phyloP scores from a whole-genome alignment of 2,797 vertebrate genomes.

The Jordanella pulchra region DNA sequence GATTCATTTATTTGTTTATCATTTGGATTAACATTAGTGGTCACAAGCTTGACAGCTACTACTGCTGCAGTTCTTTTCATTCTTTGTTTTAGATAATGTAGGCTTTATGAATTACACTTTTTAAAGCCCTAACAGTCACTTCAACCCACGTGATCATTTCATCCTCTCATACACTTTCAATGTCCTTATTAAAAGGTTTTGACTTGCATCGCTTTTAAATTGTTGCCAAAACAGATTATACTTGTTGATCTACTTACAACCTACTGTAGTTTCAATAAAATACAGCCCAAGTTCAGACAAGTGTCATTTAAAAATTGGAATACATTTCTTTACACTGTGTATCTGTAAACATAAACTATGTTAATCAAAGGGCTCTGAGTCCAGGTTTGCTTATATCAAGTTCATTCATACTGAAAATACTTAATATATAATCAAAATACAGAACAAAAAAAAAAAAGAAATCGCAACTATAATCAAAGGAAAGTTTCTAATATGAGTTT shows the following conservation, averaged over 20 bases:
- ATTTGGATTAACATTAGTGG: too few relatives aligned
- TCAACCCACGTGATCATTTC: background rate
- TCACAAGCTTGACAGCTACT: too few relatives aligned
- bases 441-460: background rate
- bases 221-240: background rate
- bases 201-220: background rate
- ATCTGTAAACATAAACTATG: background rate
- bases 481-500: background rate
- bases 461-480: background rate
- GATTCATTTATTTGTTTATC: too few relatives aligned
- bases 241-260: background rate
- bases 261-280: background rate
- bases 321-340: background rate
- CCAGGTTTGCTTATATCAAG: background rate
- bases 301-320: background rate
- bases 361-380: background rate
- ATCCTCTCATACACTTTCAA: too few relatives aligned
- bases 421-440: background rate
- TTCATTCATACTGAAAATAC: background rate
- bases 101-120: background rate
- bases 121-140: background rate
- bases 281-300: background rate
- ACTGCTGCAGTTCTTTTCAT: too few relatives aligned
- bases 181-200: background rate
- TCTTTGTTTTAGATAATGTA: background rate